A percentile compares a stretch with the other conserved stretches of the same genome.
These are phyloP conservation scores for Drosophila melanosoma DNA, from an alignment of 2,888 invertebrate genomes.

Conservation along the genomic window DNA sequence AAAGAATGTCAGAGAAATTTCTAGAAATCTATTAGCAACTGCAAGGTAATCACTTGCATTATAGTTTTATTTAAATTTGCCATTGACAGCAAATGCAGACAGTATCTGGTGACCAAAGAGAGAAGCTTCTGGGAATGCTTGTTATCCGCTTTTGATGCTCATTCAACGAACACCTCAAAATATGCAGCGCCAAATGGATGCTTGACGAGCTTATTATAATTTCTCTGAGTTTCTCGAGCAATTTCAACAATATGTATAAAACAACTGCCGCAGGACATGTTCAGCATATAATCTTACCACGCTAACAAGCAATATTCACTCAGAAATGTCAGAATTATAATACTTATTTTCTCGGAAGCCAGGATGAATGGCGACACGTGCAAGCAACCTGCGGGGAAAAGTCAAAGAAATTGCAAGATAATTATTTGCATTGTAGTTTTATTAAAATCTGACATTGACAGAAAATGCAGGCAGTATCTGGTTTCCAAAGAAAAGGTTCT, in stretches of 20 bases:
- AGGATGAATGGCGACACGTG: too few relatives aligned
- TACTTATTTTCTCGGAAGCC: background rate
- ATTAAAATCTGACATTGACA: background rate
- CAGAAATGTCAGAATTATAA: background rate
- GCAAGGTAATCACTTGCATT: background rate
- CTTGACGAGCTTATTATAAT: background rate
- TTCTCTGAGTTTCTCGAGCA: background rate
- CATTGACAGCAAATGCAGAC: background rate
- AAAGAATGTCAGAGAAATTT: background rate
- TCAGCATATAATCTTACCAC: background rate
- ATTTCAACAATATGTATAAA: background rate
- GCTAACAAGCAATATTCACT: background rate
- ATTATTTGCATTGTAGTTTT: background rate
- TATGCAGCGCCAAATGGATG: background rate
- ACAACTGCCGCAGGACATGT: too few relatives aligned
- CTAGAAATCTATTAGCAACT: background rate
- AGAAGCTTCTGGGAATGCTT: too few relatives aligned
- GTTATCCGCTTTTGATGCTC: too few relatives aligned
- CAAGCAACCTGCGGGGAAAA: too few relatives aligned
- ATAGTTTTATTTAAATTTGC: background rate
- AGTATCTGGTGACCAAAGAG: background rate
- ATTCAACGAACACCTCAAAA: background rate
- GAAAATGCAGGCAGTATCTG: background rate
- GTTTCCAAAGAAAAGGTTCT: background rate
- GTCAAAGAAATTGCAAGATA: background rate